Base-by-base conservation (phyloP, 2,888 invertebrate genomes). In the Oscheius sp. region DNA sequence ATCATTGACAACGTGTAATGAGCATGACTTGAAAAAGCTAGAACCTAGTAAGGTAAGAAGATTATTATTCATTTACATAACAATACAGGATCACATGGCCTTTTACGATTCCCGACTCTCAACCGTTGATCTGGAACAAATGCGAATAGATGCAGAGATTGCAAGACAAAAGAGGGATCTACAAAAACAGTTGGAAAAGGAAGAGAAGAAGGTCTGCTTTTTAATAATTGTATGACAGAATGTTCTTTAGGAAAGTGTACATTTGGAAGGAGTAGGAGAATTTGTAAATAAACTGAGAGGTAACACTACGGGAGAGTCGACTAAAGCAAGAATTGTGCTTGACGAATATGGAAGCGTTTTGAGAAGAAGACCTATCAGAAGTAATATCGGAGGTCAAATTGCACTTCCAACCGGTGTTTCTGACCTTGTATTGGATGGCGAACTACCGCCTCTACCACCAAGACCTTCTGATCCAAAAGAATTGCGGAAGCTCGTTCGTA, bases 381-480 rank as follows among this genome's bases (percentile, higher is more conserved):
- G 38, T 32, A 65, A 56, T 26, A 65, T 56, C 28, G 54, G 54
- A 33, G 59, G 59, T 12, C 44, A 41, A n/a, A 44, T 59, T n/a
- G 59, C 59, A 6, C 20, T 59, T 14, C 44, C 59, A 8, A 64
- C 63, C 4, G 50, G 51, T 32, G 36, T 50, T 17, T 50, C 49
- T 14, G 50, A 50, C 32, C 22, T n/a, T n/a, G n/a, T 51, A 20
- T 38, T 59, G 24, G 59, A 59, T 30, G 44, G 17, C 17, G 75
- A 74, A 36, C 51, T 74, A 8, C 76, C 72, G 3, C 71, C 74
- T 12, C 50, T 67, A 9, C 76, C 76, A 3, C 67, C 74, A 20
- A 77, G 75, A 24, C 83, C 83, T 1, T 77, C 79, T 1, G 80
- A 83, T 44, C 81, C 83, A 2, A 72, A 76, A 2, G 82, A 83